These are phyloP conservation scores for Protaetia brevitarsis DNA, from an alignment of 1,140 invertebrate species.

Conservation along the genomic window DNA sequence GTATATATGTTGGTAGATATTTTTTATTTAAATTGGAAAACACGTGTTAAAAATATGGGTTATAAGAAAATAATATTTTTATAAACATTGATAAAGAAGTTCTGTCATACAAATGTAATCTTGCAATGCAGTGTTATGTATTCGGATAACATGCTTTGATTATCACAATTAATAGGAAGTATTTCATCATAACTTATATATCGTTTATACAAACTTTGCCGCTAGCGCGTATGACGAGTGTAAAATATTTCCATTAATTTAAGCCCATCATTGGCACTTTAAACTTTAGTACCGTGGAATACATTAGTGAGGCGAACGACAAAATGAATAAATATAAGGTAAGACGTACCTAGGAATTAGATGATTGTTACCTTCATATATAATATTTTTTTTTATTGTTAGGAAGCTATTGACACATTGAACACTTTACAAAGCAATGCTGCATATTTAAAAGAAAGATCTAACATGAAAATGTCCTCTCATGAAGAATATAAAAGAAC, in stretches of 20 bases:
- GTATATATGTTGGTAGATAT: no score
- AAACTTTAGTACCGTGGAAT: background rate
- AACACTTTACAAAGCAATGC: slow-evolving; percentile 45
- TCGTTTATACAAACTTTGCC: background rate
- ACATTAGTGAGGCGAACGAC: background rate
- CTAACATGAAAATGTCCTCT: slow-evolving; percentile 28
- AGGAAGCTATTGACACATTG: slow-evolving; percentile 41
- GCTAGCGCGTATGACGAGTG: background rate
- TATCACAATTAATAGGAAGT: background rate
- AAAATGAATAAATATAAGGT: slow-evolving; percentile 5
- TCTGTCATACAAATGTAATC: background rate
- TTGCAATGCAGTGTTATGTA: background rate
- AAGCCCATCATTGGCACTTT: background rate
- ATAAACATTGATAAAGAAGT: no score
- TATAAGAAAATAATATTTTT: background rate
- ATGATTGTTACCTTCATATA: background rate
- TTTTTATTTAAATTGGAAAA: background rate
- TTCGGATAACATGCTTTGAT: background rate
- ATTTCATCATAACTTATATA: background rate
- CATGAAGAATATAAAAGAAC: slow-evolving; percentile 29
- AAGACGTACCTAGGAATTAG: background rate
- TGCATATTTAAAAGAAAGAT: slow-evolving; percentile 37
- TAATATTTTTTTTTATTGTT: slow-evolving; percentile 20
- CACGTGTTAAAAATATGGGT: background rate
- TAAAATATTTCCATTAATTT: background rate